Evolutionary conservation across 2,797 vertebrate species (phyloP), one percentile per base, ranked within the genome.

Genomic region (Psittacula echo): DNA sequence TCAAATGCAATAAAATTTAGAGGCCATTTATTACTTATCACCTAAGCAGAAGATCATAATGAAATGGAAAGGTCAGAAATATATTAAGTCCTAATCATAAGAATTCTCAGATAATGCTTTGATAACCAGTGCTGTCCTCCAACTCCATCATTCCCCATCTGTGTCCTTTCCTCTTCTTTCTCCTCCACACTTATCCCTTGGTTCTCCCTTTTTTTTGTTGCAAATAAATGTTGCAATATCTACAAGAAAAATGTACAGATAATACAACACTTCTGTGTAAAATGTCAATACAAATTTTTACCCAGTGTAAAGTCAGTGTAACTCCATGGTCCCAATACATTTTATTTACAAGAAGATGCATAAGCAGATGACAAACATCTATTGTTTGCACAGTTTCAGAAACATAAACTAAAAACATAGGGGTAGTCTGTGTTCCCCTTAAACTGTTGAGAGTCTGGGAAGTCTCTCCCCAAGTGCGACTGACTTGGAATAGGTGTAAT

Each of bases 311-410:
- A 93, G 17, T 87, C 87, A 80, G 53, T 29, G 65, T 74, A 87
- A 93, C 53, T 85, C 65, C 51, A 54, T 85, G 68, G 24, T 85
- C 61, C 85, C 88, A 92, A 77, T 11, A 87, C 39, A 76, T 85
- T 93, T 94, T 94, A 94, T 94, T 97, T 94, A 95, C 76, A 95
- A 71, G 71, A 83, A 93, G 94, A 96, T 14, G 13, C 53, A 85
- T 72, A 87, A 89, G 20, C 80, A 93, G 61, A 19, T 66, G 64
- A 89, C 80, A 94, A 94, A 65, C 61, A 80, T 51, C 48, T 71
- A 76, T 62, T 65, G 47, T 91, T 91, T 71, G 48, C 24, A 88
- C 58, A 61, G 65, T 87, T 89, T 82, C 53, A 89, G 37, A 94
- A 93, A 8, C 67, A 82, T 27, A 50, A 92, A 58, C 13, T 48